Evolutionary conservation across 1,140 invertebrate species (phyloP), one percentile per base, ranked within the genome.

Genomic region (Bilobella aurantiaca): DNA sequence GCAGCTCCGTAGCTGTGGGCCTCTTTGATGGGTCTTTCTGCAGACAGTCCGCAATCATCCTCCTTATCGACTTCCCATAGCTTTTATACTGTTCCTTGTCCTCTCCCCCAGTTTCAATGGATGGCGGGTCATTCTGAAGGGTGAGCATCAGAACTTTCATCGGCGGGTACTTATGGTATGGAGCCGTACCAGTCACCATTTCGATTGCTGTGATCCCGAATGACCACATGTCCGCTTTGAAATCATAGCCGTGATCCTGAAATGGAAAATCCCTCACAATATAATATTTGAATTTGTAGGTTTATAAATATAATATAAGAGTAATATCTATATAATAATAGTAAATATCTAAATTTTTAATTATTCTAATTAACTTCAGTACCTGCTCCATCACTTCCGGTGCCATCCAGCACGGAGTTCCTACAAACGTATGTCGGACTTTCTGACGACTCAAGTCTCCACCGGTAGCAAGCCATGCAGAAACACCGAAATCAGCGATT

Each of bases 141-240:
- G 96, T 98, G 34, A 98, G 79, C 93, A 98, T 98, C 12, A 98
- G 79, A 2, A 98, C 93, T 79, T 99, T 99, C 96, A 99, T 98
- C 0, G 96, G 95, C 46, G 96, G 94, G 79, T 95, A 98, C 77
- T 96, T 98, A 76, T 98, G 94, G 77, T 99, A 99, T 0, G 96
- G 96, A 0, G 96, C 96, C 14, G 94, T 96, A 14, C 96, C 96
- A 12, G 95, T 97, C 0, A 96, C 96, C 85, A 99, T 88, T 81
- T 99, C 96, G 72, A 99, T 98, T 0, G 95, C 95, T 0, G 96
- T 98, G 65, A 99, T 99, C 30, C 96, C 96, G 78, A 99, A 90
- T 30, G 93, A 97, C 96, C 96, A 99, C 69, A 99, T 98, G 75
- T 99, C 96, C 18, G 96, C 96, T 80, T 98, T 98, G 78, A 95